Percentiles rank a stretch among this genome's conserved stretches.
Conservation (phyloP, 1,140 invertebrate genomes). For the Papilio machaon region DNA sequence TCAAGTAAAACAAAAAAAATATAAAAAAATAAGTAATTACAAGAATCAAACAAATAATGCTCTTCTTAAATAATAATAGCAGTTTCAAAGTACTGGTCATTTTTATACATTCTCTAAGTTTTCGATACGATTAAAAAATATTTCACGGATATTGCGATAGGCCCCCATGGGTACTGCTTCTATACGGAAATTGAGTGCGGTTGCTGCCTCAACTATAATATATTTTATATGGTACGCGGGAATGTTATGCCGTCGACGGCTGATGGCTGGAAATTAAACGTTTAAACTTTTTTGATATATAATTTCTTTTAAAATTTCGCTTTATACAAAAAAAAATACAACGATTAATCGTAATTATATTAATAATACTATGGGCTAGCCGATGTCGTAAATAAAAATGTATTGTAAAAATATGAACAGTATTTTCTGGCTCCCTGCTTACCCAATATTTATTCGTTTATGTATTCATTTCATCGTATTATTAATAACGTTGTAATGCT, state of each 20-base stretch:
- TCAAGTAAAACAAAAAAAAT: too few relatives aligned
- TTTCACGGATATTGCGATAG: constrained; percentile 31
- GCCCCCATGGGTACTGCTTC: constrained; percentile 43
- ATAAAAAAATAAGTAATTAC: too few relatives aligned
- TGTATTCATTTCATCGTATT: constrained; percentile 1
- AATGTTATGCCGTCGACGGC: constrained; percentile 19
- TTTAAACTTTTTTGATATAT: neutral
- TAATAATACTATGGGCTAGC: neutral
- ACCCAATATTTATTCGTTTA: neutral
- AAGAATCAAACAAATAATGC: too few relatives aligned
- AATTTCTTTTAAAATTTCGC: neutral
- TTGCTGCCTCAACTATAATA: constrained; percentile 46
- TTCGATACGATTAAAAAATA: neutral
- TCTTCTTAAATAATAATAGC: too few relatives aligned
- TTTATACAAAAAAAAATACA: neutral
- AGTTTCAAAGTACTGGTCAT: too few relatives aligned
- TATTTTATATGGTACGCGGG: constrained; percentile 47
- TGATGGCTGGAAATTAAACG: neutral
- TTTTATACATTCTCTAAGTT: neutral
- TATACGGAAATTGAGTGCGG: constrained; percentile 61
- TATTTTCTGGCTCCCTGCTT: neutral
- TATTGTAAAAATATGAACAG: neutral
- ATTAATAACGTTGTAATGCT: constrained; percentile 11
- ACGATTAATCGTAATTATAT: neutral
- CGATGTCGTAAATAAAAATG: neutral